Base-by-base conservation (phyloP, 2,797 vertebrate genomes). In the Esox lucius region DNA sequence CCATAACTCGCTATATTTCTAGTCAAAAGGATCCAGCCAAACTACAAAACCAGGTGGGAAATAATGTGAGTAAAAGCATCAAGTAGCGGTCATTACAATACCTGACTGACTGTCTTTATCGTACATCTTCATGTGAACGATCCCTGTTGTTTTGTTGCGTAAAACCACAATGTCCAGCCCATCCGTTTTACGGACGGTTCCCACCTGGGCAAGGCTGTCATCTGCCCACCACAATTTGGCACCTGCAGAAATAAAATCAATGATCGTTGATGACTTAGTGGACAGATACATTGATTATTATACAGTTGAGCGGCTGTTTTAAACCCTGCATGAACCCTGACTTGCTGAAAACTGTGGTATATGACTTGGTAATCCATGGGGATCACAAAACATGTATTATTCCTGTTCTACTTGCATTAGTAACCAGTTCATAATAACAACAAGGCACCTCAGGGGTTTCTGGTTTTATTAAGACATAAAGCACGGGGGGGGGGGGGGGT, bases 201-300 rank as follows among this genome's bases (percentile, higher is more conserved):
- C 97, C 0, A 99, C 87, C 90, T 96, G 95, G 61, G 94, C 96
- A 24, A 94, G 94, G 74, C 96, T 96, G 81, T 98, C 97, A 71
- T 99, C 96, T 53, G 97, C 96, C 98, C 98, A 99, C 98, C 98
- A 99, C 12, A 99, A 93, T 79, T 97, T 98, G 70, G 95, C 95
- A 84, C 97, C 98, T 99, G 91, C 1, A 87, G 89, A 80, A 75
- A 19, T 16, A 78, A 75, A 16, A 16, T 70, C 19, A 71, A 42
- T 39, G 0, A 68, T 17, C 7, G 28, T 33, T 35, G 64, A 19
- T 33, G 28, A 65, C 64, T 7, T 7, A 17, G 24, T 35, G 65
- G 64, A 65, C 62, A 65, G 28, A 15, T 15, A 8, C 5, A 16
- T 7, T 31, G 28, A 31, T 33, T 6, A 33, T 17, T 7, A 46